These are phyloP conservation scores for Sebastes taczanowskii DNA, from an alignment of 2,797 vertebrate genomes.

Conservation along the genomic window DNA sequence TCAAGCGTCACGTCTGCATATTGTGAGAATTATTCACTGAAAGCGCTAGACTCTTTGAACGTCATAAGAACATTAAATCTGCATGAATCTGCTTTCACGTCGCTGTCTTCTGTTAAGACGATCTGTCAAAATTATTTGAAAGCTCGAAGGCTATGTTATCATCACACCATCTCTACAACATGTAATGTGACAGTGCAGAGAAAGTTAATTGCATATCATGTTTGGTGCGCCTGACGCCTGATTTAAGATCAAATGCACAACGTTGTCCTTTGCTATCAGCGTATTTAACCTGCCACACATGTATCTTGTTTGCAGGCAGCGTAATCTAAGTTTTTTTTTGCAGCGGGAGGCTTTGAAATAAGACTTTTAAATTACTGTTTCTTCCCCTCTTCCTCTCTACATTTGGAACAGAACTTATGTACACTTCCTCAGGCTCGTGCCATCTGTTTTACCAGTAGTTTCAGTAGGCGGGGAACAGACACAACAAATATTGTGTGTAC, in stretches of 20 bases:
- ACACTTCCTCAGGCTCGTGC: slow-evolving; percentile 63
- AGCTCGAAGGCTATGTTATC: slow-evolving; percentile 4
- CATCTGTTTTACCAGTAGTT: slow-evolving; percentile 72
- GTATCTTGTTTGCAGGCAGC: slow-evolving; percentile 11
- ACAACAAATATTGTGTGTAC: slow-evolving; percentile 52
- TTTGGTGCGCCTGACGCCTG: slow-evolving; percentile 14
- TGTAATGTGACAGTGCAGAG: background rate
- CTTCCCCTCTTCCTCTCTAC: slow-evolving; percentile 24
- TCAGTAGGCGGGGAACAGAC: slow-evolving; percentile 59
- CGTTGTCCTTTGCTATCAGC: slow-evolving; percentile 5
- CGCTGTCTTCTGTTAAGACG: background rate
- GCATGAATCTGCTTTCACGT: slow-evolving; percentile 4
- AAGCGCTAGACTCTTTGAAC: background rate
- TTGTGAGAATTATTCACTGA: background rate
- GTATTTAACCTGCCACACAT: slow-evolving; percentile 33
- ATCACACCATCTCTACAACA: slow-evolving; percentile 9
- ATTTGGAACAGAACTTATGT: slow-evolving; percentile 55
- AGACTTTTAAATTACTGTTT: slow-evolving; percentile 61
- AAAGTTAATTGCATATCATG: slow-evolving; percentile 36
- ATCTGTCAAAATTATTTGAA: slow-evolving; percentile 1
- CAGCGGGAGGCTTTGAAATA: slow-evolving; percentile 49
- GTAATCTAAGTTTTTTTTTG: background rate
- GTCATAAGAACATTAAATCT: background rate
- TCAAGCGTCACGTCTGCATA: background rate
- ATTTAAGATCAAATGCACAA: slow-evolving; percentile 37